These are phyloP conservation scores for Acanthosoma haemorrhoidale DNA, from an alignment of 2,888 invertebrate genomes.

Conservation along the genomic window DNA sequence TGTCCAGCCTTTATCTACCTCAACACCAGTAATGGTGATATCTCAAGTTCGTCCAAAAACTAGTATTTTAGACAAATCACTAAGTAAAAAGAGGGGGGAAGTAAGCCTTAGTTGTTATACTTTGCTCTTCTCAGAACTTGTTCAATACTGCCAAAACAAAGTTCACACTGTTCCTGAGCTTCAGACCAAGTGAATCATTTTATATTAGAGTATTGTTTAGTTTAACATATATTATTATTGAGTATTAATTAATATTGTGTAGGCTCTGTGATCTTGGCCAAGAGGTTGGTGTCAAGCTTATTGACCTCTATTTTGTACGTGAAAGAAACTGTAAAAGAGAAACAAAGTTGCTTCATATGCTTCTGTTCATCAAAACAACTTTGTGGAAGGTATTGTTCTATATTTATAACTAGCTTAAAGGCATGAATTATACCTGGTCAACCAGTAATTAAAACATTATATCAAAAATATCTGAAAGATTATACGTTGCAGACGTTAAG, in stretches of 20 bases:
- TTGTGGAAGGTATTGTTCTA: slow-evolving; percentile 99
- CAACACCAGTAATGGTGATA: slow-evolving; percentile 42
- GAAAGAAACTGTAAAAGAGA: slow-evolving; percentile 93
- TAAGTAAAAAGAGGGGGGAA: slow-evolving; percentile 89
- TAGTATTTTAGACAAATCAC: slow-evolving; percentile 81
- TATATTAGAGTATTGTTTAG: neutral
- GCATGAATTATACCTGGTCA: no score
- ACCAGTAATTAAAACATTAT: no score
- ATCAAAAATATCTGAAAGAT: no score
- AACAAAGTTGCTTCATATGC: slow-evolving; percentile 87
- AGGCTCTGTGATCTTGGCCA: slow-evolving; percentile 92
- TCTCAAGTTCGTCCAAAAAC: slow-evolving; percentile 57
- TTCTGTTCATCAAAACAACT: slow-evolving; percentile 91
- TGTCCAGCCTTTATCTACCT: slow-evolving; percentile 20
- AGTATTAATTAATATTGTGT: slow-evolving; percentile 2
- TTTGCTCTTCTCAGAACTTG: slow-evolving; percentile 93
- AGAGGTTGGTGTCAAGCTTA: slow-evolving; percentile 87
- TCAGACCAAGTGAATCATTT: slow-evolving; percentile 69
- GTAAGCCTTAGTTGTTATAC: slow-evolving; percentile 90
- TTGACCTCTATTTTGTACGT: slow-evolving; percentile 89
- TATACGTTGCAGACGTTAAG: no score
- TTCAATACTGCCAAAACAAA: slow-evolving; percentile 95
- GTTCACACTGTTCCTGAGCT: slow-evolving; percentile 92
- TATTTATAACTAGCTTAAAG: no score
- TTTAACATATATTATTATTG: neutral